Conservation (phyloP, 2,797 vertebrate species). For the Tinamus major region DNA sequence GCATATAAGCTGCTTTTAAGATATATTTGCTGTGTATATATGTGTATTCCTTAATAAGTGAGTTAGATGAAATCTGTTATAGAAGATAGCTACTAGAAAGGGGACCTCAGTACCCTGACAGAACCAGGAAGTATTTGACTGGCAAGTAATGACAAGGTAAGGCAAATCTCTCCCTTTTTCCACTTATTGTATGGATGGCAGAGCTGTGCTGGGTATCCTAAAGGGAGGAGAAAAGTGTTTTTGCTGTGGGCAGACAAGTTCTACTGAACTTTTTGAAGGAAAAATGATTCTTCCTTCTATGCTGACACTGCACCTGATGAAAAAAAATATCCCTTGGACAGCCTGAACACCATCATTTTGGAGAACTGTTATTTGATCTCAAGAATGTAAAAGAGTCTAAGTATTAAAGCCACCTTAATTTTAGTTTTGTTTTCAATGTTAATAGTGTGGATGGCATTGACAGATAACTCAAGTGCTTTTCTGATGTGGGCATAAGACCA, state of each 20-base stretch:
- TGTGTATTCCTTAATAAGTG: not conserved
- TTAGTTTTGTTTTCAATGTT: slow-evolving; percentile 13
- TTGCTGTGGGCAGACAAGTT: not conserved
- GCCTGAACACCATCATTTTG: not conserved
- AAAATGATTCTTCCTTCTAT: not conserved
- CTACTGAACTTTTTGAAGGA: not conserved
- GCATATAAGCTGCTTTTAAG: not conserved
- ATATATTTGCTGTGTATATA: not conserved
- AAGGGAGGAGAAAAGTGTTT: not conserved
- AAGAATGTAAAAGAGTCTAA: not conserved
- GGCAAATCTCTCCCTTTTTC: not conserved
- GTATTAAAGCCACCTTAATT: not conserved
- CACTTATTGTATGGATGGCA: not conserved
- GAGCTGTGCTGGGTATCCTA: not conserved
- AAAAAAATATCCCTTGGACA: not conserved
- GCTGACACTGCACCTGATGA: not conserved
- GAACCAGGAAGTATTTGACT: not conserved
- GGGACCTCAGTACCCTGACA: not conserved
- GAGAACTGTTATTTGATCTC: not conserved
- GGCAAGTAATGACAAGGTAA: not conserved
- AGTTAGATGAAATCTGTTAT: not conserved
- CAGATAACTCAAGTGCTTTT: not conserved
- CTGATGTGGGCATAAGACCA: not conserved
- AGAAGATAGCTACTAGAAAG: not conserved
- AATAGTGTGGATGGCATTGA: not conserved